Evolutionary conservation across 2,113 vertebrate species (phyloP), one percentile per base, ranked within the genome.

Genomic region (Pycnonotus jocosus): DNA sequence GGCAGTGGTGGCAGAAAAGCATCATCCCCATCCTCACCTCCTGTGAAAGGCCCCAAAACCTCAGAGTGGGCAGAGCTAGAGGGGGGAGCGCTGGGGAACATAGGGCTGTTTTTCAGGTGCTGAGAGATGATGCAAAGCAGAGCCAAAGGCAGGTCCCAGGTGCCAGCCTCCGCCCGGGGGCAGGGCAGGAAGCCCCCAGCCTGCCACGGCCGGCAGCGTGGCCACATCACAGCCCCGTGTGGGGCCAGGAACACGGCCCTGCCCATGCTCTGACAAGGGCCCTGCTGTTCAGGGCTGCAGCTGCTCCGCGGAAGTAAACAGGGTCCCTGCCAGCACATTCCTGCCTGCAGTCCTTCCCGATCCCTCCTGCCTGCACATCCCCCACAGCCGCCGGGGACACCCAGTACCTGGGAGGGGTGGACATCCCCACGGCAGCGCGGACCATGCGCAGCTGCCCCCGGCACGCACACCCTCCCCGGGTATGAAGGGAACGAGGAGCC

Each of bases 291-390:
- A 1, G 71, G 90, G 79, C 76, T 3, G 14, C 95, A 93, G 93
- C 94, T 92, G 92, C 94, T 83, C 64, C 0, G 12, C 10, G 18
- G 80, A 93, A 73, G 83, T 91, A 96, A 96, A 96, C 90, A 97
- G 62, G 57, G 58, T 18, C 40, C 51, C 51, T 91, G 97, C 95
- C 97, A 97, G 92, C 86, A 95, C 97, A 96, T 97, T 96, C 95
- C 95, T 94, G 86, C 70, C 85, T 6, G 23, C 61, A 0, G 40
- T 60, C 74, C 86, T 72, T 42, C 83, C 86, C 31, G 2, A n/a
- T 30, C 60, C 40, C 71, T 78, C 80, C 74, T 65, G 92, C 57
- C 77, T 38, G 89, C 21, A 4, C 37, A 89, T 56, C 86, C 61
- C 88, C 37, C 84, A 44, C 69, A 4, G 8, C 10, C 6, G 0